These are phyloP conservation scores for Osmerus mordax DNA, from an alignment of 2,113 vertebrate genomes.

Conservation along the genomic window DNA sequence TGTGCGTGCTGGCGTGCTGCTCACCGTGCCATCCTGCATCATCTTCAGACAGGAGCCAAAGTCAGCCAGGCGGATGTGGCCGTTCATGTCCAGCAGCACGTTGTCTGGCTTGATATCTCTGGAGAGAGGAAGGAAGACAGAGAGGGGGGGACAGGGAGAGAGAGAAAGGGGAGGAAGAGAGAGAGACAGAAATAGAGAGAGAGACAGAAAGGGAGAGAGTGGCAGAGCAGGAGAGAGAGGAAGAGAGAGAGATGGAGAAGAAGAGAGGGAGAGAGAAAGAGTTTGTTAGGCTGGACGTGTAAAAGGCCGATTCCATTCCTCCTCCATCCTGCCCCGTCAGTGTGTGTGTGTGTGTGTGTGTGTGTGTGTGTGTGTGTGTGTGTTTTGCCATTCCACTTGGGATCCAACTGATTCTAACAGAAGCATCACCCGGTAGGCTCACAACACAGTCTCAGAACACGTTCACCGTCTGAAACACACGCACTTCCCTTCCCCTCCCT, in stretches of 20 bases:
- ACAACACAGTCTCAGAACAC: neutral
- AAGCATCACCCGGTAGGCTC: no score
- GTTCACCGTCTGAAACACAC: neutral
- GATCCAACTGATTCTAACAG: no score
- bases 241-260: neutral
- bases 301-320: no score
- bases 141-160: slow-evolving; percentile 16
- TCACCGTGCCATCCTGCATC: slow-evolving; percentile 95
- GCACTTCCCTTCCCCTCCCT: neutral
- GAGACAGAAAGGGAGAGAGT: neutral
- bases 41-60: slow-evolving; percentile 97
- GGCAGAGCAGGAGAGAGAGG: neutral
- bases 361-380: no score
- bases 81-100: slow-evolving; percentile 90
- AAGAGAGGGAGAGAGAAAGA: neutral
- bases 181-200: neutral
- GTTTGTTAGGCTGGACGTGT: neutral
- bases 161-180: slow-evolving; percentile 12
- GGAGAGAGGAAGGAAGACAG: slow-evolving; percentile 28
- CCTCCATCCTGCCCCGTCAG: no score
- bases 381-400: no score
- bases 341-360: no score
- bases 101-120: slow-evolving; percentile 99
- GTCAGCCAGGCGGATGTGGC: slow-evolving; percentile 95
- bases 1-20: slow-evolving; percentile 31